Percentiles rank a stretch among this genome's conserved stretches.
Conservation (phyloP, 92 coral and sea anemone species). For the Porites evermanni region DNA sequence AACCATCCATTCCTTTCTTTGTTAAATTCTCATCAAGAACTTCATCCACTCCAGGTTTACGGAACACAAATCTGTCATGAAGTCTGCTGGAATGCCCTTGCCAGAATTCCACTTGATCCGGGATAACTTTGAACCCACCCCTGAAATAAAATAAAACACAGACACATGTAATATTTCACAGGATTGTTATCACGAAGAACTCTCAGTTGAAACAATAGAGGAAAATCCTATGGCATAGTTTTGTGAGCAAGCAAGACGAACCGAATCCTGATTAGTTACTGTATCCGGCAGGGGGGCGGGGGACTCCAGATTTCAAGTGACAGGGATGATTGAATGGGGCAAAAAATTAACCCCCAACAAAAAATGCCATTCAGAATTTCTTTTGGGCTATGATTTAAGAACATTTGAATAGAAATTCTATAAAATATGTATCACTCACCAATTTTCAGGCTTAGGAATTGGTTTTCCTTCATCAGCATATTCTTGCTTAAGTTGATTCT, state of each 20-base stretch:
- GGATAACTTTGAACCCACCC: conserved; percentile 91
- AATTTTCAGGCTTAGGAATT: conserved; percentile 91
- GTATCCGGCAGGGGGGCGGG: no score
- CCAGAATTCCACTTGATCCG: conserved; percentile 92
- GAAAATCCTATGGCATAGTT: no score
- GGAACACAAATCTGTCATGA: conserved; percentile 92
- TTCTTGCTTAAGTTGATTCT: conserved; percentile 70
- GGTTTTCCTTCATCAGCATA: conserved; percentile 83
- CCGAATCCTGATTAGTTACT: no score
- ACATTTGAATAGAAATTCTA: neutral
- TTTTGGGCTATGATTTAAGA: no score
- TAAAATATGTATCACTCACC: conserved; percentile 56
- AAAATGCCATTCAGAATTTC: no score
- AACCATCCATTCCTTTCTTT: conserved; percentile 82
- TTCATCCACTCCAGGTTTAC: conserved; percentile 72
- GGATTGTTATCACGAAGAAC: no score
- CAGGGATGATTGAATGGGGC: no score
- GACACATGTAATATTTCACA: neutral
- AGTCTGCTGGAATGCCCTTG: conserved; percentile 91
- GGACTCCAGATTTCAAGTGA: no score
- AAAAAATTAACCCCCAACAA: no score
- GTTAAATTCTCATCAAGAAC: conserved; percentile 67
- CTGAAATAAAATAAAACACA: conserved; percentile 43
- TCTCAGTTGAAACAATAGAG: no score
- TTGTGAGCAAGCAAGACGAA: no score